phyloP scores from a whole-genome alignment of 2,797 vertebrate species.

The Neostethus bicornis region DNA sequence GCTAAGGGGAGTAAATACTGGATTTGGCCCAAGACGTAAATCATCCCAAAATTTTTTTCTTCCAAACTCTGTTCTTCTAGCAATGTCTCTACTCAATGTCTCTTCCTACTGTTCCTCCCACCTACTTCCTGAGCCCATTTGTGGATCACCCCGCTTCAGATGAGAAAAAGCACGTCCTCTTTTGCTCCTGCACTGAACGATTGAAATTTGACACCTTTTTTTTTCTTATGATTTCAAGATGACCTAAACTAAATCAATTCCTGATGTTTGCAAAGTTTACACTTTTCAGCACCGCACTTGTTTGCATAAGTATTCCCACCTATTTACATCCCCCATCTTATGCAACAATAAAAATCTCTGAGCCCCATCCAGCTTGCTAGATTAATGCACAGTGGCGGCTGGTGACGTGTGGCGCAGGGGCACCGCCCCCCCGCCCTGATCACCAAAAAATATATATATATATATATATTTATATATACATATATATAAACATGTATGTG shows the following conservation, averaged over 20 bases:
- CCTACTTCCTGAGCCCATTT: slow-evolving; percentile 14
- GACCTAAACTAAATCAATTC: slow-evolving; percentile 12
- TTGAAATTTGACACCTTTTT: slow-evolving; percentile 23
- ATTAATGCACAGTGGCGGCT: too few relatives aligned
- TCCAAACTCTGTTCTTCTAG: slow-evolving; percentile 16
- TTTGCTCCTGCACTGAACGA: slow-evolving; percentile 15
- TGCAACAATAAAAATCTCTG: not conserved
- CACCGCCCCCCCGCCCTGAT: too few relatives aligned
- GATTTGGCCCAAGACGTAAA: slow-evolving; percentile 50
- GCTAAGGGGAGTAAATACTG: slow-evolving; percentile 22
- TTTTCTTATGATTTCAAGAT: slow-evolving; percentile 12
- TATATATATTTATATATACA: too few relatives aligned
- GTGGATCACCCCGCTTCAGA: slow-evolving; percentile 48
- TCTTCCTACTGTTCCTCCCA: slow-evolving; percentile 17
- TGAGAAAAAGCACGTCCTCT: slow-evolving; percentile 51
- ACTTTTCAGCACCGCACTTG: slow-evolving; percentile 14
- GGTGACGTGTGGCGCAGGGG: too few relatives aligned
- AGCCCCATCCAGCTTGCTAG: not conserved
- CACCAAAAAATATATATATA: too few relatives aligned
- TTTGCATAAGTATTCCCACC: slow-evolving; percentile 1
- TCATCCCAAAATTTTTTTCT: slow-evolving; percentile 40
- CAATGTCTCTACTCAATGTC: slow-evolving; percentile 19
- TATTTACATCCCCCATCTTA: not conserved
- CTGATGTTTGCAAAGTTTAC: slow-evolving; percentile 6
- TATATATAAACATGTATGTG: too few relatives aligned